Evolutionary conservation across 1,140 invertebrate species (phyloP).

Genomic region (Liolophura sinensis): DNA sequence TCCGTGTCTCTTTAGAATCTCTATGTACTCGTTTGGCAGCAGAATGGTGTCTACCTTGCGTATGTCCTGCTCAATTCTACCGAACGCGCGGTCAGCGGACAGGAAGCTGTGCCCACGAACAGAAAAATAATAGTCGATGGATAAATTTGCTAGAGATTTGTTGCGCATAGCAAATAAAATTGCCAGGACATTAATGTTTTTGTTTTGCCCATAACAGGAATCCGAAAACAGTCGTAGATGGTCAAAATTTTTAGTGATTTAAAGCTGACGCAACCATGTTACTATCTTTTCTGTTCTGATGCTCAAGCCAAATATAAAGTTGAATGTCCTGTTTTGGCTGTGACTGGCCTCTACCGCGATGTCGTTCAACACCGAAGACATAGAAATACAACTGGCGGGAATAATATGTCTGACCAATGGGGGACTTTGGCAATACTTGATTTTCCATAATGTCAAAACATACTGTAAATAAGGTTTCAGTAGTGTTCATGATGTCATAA

Average conservation of each 20-base stretch:
- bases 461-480: conserved; percentile 2
- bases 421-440: conserved; percentile 11
- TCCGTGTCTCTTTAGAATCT: conserved; percentile 1
- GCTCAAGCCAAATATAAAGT: conserved; percentile 9
- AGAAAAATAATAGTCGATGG: conserved; percentile 33
- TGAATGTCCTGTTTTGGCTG: conserved; percentile 1
- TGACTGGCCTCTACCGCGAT: background rate
- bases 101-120: conserved; percentile 47
- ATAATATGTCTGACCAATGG: conserved; percentile 14
- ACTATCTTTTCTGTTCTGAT: conserved; percentile 12
- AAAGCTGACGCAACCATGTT: conserved; percentile 17
- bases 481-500: conserved; percentile 11
- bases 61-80: conserved; percentile 32
- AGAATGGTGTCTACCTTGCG: conserved; percentile 58
- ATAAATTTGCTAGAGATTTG: conserved; percentile 6
- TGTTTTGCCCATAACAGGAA: no score
- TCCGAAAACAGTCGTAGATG: background rate
- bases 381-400: conserved; percentile 12
- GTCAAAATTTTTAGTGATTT: conserved; percentile 7
- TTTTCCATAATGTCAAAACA: conserved; percentile 20
- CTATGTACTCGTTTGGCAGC: conserved; percentile 4
- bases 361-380: conserved; percentile 8
- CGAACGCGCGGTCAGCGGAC: conserved; percentile 45
- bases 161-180: conserved; percentile 1
- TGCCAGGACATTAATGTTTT: background rate